Percentiles rank a stretch among this genome's conserved stretches.
phyloP scores from a whole-genome alignment of 1,140 invertebrate species.

The Saccostrea echinata region DNA sequence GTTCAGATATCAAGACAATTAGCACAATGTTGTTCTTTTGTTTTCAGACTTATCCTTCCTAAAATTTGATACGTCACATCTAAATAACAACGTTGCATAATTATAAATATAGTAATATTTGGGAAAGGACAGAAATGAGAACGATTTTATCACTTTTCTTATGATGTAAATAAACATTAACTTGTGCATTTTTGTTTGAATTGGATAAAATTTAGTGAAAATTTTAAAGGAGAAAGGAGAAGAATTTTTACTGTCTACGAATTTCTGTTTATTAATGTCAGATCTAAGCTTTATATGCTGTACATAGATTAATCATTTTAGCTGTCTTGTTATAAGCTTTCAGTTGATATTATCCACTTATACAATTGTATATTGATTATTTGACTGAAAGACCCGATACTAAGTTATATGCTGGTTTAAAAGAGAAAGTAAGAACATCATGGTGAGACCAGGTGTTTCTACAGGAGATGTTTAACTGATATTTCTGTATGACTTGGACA shows the following conservation, averaged over 20 bases:
- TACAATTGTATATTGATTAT: neutral
- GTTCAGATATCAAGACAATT: neutral
- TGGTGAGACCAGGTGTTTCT: no score
- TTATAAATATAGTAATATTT: no score
- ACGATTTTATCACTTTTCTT: no score
- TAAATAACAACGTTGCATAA: no score
- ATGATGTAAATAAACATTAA: no score
- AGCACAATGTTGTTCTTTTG: neutral
- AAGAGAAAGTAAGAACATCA: no score
- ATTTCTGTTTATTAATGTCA: neutral
- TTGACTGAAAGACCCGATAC: neutral
- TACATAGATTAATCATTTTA: neutral
- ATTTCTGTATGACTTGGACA: neutral
- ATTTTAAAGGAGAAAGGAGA: no score
- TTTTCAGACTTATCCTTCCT: neutral
- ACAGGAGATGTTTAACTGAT: neutral
- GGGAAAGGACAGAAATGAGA: no score
- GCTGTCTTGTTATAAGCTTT: neutral
- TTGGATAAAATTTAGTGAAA: neutral
- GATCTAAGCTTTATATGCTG: neutral
- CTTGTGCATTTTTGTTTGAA: neutral
- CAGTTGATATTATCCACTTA: neutral
- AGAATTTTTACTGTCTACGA: neutral
- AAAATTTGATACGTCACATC: no score
- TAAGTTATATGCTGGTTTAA: neutral